These are phyloP conservation scores for Phataginus tetradactyla DNA, from an alignment of 2,797 vertebrate genomes.

Conservation along the genomic window DNA sequence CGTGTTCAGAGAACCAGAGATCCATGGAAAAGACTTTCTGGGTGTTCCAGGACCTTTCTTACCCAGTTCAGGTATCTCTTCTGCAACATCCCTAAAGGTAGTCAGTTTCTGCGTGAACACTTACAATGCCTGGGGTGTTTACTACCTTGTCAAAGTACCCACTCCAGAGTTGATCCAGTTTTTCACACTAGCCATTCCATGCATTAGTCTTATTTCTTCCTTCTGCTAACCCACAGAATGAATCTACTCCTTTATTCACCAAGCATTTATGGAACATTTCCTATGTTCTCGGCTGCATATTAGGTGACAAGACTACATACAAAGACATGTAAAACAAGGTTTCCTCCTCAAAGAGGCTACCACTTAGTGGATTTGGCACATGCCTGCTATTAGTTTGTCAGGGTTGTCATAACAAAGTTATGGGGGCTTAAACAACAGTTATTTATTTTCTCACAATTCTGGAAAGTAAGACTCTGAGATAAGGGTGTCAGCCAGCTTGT, in stretches of 20 bases:
- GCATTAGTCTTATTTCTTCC: background rate
- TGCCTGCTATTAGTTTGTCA: background rate
- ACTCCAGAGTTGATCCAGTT: background rate
- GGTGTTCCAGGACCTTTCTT: background rate
- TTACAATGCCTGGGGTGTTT: background rate
- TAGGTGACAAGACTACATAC: background rate
- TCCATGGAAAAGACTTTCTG: background rate
- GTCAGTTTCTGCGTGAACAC: background rate
- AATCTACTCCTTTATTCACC: background rate
- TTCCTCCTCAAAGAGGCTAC: background rate
- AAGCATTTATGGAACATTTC: background rate
- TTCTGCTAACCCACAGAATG: background rate
- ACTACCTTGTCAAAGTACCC: background rate
- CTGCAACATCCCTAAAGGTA: background rate
- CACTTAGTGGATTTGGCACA: background rate
- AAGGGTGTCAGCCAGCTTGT: background rate
- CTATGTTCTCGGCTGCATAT: background rate
- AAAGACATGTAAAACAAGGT: background rate
- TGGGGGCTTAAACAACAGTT: background rate
- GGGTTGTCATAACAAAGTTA: background rate
- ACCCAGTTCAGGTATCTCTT: background rate
- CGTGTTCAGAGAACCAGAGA: background rate
- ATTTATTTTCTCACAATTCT: background rate
- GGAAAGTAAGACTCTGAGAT: background rate
- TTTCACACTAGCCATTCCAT: background rate